Evolutionary conservation across 2,113 vertebrate species (phyloP), one percentile per base, ranked within the genome.

Genomic region (Taxidea taxus): DNA sequence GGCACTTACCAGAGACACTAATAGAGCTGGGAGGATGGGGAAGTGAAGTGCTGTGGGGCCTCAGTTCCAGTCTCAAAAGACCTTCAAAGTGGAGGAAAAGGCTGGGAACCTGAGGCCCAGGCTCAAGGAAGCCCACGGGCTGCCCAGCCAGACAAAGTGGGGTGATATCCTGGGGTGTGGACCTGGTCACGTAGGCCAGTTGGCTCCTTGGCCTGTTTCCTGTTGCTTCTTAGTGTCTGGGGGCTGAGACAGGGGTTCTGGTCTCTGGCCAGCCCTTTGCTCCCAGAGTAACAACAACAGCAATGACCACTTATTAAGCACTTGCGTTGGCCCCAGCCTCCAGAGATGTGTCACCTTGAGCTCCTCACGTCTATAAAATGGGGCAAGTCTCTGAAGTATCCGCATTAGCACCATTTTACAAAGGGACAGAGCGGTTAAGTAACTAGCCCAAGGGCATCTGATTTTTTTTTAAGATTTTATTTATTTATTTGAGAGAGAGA

Each of bases 51-150:
- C 86, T 51, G 0, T 85, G 70, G 89, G 56, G 90, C 18, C 81
- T 96, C n/a, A 54, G 91, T 93, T 97, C 62, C 58, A 54, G 78
- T 13, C 15, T 92, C 91, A 72, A 56, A 97, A 88, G 23, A 64
- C 51, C 98, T 97, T 98, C 98, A 98, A 98, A 98, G 98, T 56
- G 3, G 88, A 98, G 97, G 97, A 98, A 98, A 80, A 66, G 62
- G 42, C 75, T 90, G 87, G 92, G 66, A 72, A 58, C 83, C 31
- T 3, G 49, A 94, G 81, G 77, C 44, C 66, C 47, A 87, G 85
- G 58, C 81, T 82, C 66, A 77, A 72, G 90, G 86, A 97, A 95
- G 34, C 34, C 39, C 9, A 21, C 47, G 37, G 34, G 75, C 0
- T 0, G 68, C 64, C 70, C 66, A 47, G 90, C 85, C 70, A 23